Conservation (phyloP, 2,888 invertebrate genomes). For the Limnephilus lunatus region DNA sequence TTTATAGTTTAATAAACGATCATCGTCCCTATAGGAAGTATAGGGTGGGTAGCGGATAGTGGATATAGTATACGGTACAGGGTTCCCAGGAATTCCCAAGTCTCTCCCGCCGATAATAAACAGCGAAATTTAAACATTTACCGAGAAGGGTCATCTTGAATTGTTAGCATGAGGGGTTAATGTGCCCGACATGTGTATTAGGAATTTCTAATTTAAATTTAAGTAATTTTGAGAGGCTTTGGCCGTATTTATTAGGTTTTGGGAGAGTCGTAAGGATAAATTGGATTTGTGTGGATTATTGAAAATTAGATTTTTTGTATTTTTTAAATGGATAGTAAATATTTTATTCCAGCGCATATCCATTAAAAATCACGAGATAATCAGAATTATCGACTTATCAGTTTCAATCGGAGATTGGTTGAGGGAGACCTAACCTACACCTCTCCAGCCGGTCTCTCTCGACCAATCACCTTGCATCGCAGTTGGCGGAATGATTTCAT, state of each 20-base stretch:
- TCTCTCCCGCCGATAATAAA: slow-evolving; percentile 55
- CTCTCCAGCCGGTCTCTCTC: too few species aligned
- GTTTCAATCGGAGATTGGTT: too few species aligned
- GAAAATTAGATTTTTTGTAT: not conserved
- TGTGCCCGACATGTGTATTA: slow-evolving; percentile 43
- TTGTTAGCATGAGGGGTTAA: slow-evolving; percentile 39
- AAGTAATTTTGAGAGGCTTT: slow-evolving; percentile 2
- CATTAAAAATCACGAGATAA: too few species aligned
- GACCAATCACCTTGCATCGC: too few species aligned
- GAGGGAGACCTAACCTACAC: too few species aligned
- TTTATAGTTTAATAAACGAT: slow-evolving; percentile 60
- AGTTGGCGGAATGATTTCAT: too few species aligned
- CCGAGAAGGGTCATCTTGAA: slow-evolving; percentile 50
- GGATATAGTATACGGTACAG: not conserved
- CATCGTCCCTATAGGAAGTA: slow-evolving; percentile 40
- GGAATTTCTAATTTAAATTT: slow-evolving; percentile 51
- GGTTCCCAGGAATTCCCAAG: slow-evolving; percentile 43
- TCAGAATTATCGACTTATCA: too few species aligned
- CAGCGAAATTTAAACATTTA: slow-evolving; percentile 55
- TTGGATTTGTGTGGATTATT: not conserved
- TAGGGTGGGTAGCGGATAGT: not conserved
- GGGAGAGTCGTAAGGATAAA: not conserved
- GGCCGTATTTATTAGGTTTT: slow-evolving; percentile 9
- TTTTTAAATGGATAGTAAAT: too few species aligned
- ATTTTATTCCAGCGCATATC: too few species aligned